Conservation (phyloP, 2,113 vertebrate species). For the Oryzias celebensis region DNA sequence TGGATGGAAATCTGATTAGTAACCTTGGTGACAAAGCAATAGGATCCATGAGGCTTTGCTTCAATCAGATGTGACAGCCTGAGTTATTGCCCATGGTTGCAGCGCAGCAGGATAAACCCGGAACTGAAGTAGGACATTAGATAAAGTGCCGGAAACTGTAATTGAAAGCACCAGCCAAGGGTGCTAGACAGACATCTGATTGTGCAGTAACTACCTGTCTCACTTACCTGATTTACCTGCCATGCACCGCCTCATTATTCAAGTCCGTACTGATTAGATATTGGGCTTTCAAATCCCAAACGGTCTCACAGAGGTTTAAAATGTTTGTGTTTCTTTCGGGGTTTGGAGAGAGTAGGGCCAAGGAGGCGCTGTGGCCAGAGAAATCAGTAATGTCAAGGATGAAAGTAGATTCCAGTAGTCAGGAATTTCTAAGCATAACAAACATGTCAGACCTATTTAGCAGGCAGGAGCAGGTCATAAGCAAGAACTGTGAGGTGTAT, state of each 20-base stretch:
- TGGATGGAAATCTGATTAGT: slow-evolving; percentile 96
- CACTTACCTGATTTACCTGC: slow-evolving; percentile 50
- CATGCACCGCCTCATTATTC: slow-evolving; percentile 2
- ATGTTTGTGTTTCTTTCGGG: slow-evolving; percentile 42
- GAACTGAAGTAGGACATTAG: slow-evolving; percentile 51
- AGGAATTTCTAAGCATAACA: slow-evolving; percentile 77
- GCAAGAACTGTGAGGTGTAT: slow-evolving; percentile 59
- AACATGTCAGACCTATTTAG: slow-evolving; percentile 76
- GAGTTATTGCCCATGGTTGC: slow-evolving; percentile 77
- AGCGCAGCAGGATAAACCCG: slow-evolving; percentile 57
- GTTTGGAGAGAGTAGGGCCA: slow-evolving; percentile 28
- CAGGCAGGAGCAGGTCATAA: slow-evolving; percentile 46
- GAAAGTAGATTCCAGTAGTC: slow-evolving; percentile 79
- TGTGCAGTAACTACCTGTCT: slow-evolving; percentile 43
- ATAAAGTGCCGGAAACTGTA: slow-evolving; percentile 51
- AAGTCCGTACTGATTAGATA: background rate
- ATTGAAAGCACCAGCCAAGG: slow-evolving; percentile 60
- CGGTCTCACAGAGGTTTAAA: slow-evolving; percentile 13
- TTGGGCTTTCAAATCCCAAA: slow-evolving; percentile 22
- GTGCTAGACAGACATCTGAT: slow-evolving; percentile 27
- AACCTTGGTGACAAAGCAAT: slow-evolving; percentile 88
- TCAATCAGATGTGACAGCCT: slow-evolving; percentile 88
- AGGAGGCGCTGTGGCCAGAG: slow-evolving; percentile 40
- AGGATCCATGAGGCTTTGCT: slow-evolving; percentile 81
- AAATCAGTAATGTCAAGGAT: slow-evolving; percentile 62